Conservation (phyloP, 2,888 invertebrate genomes). For the Rhagophthalmus giganteus region DNA sequence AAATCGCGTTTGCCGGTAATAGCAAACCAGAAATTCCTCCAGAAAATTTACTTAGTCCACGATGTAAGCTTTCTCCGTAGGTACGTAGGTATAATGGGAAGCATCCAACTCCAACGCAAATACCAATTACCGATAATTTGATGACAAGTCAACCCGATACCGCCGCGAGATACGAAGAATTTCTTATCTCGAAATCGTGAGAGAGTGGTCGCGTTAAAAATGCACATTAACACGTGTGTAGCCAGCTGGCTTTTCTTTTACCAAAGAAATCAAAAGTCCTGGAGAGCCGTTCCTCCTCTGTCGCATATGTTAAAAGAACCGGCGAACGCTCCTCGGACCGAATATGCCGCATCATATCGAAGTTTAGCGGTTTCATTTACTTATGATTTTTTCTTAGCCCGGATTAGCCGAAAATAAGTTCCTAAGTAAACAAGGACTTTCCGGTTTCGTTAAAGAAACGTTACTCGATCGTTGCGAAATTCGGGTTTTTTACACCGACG, state of each 20-base stretch:
- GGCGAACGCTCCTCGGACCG: too few species aligned
- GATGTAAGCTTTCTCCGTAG: background rate
- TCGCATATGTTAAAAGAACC: too few species aligned
- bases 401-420: conserved; percentile 1
- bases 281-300: too few species aligned
- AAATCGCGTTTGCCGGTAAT: too few species aligned
- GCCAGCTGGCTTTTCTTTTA: conserved; percentile 10
- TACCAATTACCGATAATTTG: too few species aligned
- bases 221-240: conserved; percentile 10
- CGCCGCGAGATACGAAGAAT: background rate
- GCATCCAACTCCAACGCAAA: too few species aligned
- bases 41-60: too few species aligned
- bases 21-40: too few species aligned
- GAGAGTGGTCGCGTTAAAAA: conserved; percentile 10
- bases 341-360: too few species aligned
- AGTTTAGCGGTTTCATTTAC: too few species aligned
- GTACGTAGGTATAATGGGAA: conserved; percentile 3
- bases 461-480: conserved; percentile 13
- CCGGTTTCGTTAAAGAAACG: conserved; percentile 7
- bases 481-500: conserved; percentile 9
- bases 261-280: conserved; percentile 3
- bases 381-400: background rate
- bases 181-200: conserved; percentile 3
- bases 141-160: too few species aligned
- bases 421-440: conserved; percentile 5